Evolutionary conservation across 2,113 vertebrate genomes (phyloP), one percentile per base, ranked within the genome.

Genomic region (Bos indicus): DNA sequence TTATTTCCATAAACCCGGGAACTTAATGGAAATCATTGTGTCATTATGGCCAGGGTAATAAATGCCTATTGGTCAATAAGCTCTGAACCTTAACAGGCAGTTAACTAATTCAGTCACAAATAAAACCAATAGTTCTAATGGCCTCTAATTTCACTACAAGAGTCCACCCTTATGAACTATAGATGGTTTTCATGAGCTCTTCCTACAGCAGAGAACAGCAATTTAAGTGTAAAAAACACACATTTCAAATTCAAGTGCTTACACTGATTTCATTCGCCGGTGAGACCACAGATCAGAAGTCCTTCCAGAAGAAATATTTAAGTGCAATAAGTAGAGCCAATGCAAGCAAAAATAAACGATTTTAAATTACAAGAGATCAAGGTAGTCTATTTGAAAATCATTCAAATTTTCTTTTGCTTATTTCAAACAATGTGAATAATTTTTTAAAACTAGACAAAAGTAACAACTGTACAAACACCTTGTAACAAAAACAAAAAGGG

Each of bases 81-180:
- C 97, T 94, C 94, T 97, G 96, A 98, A 97, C 97, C 97, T 98
- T 97, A 98, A 97, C 95, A 96, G 96, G 96, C 96, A 97, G 96
- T 97, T 97, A 97, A 93, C 96, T 97, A 98, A 97, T 97, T 96
- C 97, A 96, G 96, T 51, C 92, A 67, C 83, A 98, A 98, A 97
- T 97, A 97, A 98, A 97, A 97, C 96, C 97, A 95, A 97, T 94
- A 96, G 95, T 96, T 95, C 89, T 96, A 97, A 98, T 93, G 84
- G 92, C 96, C 81, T 96, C 94, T 98, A 94, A 98, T 97, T 95
- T 95, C 96, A 97, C 90, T 97, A 83, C 74, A 81, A 95, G 94
- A 94, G 91, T 91, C 71, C 64, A 78, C 82, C 81, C 77, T 96
- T 97, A 92, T 97, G 97, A 97, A 97, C 97, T 97, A 96, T 90